Evolutionary conservation across 2,888 invertebrate species (phyloP), one percentile per base, ranked within the genome.

Genomic region (Melinaea menophilus): DNA sequence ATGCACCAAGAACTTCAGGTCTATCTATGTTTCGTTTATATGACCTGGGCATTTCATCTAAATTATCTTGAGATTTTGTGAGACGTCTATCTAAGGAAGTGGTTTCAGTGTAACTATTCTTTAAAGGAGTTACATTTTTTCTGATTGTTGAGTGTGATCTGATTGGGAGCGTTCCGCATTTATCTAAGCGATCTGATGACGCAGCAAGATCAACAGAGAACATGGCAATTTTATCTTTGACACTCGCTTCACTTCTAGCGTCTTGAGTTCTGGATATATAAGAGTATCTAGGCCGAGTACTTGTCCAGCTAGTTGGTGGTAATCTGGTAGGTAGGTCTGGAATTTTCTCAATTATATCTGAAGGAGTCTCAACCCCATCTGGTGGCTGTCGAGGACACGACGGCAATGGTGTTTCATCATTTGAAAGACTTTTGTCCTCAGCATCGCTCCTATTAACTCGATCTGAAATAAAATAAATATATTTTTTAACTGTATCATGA

Each of bases 181-280:
- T 88, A 68, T 88, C 88, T 60, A 91, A 72, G 41, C 82, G 80
- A 67, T 88, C 86, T 13, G 89, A 75, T 65, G 90, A 87, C 48
- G 82, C 75, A 2, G 85, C 74, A 65, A 83, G 83, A 67, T 90
- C 89, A 71, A 89, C 92, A 55, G 96, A 95, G 84, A 96, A 96
- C 95, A 96, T 95, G 64, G 96, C 96, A 74, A 96, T 96, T 88
- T 96, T 96, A 79, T 96, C 96, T 76, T 94, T 93, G 62, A 96
- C 96, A 75, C 95, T 96, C 71, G 93, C 94, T 83, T 95, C 95
- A 69, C 95, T 95, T 77, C 94, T 94, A 72, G 95, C 95, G 84
- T 95, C 95, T 82, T 95, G 94, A 64, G 93, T 91, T 91, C 94
- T 87, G 3, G 90, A 89, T n/a, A 81, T 80, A 67, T 92, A 85